Conservation (phyloP, 2,888 invertebrate species). For the Drosophila kambysellisi region DNA sequence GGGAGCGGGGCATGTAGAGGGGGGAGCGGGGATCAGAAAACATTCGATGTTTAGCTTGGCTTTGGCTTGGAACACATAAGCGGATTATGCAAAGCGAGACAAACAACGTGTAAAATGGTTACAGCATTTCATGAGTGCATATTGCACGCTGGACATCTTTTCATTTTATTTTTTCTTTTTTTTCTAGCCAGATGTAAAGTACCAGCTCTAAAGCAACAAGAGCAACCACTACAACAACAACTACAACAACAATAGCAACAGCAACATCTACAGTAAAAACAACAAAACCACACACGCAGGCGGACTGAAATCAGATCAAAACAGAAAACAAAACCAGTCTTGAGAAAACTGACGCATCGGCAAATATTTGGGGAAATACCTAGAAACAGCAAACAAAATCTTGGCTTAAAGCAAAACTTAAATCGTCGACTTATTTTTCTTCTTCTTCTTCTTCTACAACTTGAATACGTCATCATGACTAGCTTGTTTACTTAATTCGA, state of each 20-base stretch:
- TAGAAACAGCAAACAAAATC: neutral
- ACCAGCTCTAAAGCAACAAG: neutral
- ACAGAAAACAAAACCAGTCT: conserved; percentile 23
- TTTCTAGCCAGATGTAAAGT: neutral
- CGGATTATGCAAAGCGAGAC: conserved; percentile 57
- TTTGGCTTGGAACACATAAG: conserved; percentile 38
- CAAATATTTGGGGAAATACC: conserved; percentile 58
- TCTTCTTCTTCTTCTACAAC: neutral
- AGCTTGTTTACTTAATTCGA: conserved; percentile 1
- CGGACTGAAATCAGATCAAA: conserved; percentile 3
- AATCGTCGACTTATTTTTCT: neutral
- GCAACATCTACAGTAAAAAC: neutral
- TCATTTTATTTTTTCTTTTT: neutral
- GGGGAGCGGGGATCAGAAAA: neutral
- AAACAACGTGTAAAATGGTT: conserved; percentile 14
- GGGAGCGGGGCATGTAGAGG: neutral
- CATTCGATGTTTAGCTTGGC: conserved; percentile 45
- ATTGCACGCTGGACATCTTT: neutral
- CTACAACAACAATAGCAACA: neutral
- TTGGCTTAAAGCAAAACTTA: neutral
- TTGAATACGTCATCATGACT: neutral
- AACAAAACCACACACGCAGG: conserved; percentile 6
- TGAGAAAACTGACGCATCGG: conserved; percentile 38
- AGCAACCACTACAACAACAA: neutral
- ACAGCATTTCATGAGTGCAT: conserved; percentile 6